Evolutionary conservation across 2,113 vertebrate species (phyloP).

Genomic region (Xenotilapia caudafasciata): DNA sequence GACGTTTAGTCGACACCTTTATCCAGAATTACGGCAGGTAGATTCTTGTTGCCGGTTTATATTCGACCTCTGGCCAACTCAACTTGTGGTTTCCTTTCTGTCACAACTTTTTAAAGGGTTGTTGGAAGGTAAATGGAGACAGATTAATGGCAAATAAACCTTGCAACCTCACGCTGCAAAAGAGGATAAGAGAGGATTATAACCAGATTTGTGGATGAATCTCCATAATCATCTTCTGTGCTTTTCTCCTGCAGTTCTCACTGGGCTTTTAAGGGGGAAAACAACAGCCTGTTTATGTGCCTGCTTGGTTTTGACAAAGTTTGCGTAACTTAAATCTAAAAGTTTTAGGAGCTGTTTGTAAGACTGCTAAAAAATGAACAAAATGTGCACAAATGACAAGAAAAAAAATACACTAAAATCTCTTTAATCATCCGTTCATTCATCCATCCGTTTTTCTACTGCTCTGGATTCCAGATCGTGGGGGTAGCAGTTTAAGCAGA

Average conservation of each 20-base stretch:
- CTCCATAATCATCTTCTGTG: conserved; percentile 59
- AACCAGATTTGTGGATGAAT: conserved; percentile 63
- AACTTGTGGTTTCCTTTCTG: not conserved
- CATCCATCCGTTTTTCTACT: not conserved
- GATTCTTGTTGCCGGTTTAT: not conserved
- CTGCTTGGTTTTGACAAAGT: not conserved
- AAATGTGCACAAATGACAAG: not conserved
- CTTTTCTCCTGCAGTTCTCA: conserved; percentile 45
- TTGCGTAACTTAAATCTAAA: not conserved
- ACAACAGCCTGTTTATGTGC: not conserved
- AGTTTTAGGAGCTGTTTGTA: not conserved
- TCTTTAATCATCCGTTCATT: not conserved
- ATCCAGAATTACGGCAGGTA: not conserved
- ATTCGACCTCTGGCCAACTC: not conserved
- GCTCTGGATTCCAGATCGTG: not conserved
- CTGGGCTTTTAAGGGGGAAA: not conserved
- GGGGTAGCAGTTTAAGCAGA: not conserved
- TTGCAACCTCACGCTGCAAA: conserved; percentile 41
- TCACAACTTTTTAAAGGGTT: conserved; percentile 30
- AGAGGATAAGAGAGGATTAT: conserved; percentile 66
- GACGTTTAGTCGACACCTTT: conserved; percentile 9
- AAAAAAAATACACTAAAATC: not conserved
- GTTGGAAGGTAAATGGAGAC: conserved; percentile 47
- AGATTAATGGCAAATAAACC: conserved; percentile 63
- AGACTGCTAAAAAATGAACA: not conserved